Base-by-base conservation (phyloP, 2,113 vertebrate species). In the Pteropus alecto region DNA sequence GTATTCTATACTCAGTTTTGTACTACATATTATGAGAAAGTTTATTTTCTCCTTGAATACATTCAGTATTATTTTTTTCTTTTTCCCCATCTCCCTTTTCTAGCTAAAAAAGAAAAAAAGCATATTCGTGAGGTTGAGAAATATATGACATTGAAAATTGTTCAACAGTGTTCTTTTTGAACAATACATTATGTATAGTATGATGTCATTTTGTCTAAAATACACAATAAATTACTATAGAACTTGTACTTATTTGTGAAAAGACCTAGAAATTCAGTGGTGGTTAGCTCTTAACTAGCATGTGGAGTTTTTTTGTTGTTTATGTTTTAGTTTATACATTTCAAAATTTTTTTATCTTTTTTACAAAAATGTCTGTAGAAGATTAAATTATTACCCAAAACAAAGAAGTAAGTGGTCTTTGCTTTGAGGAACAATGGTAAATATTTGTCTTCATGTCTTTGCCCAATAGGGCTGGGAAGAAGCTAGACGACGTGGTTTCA, bases 391-490 rank as follows among this genome's bases (percentile, higher is more conserved):
- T 51, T 90, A 41, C 7, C 58, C 38, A 92, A 95, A 16, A 35
- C 33, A 87, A 90, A 63, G 13, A 13, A 38, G 19, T 87, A 51
- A 88, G 43, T 14, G 51, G 1, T 74, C 33, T 63, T 67, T 88
- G 71, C 43, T 78, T 22, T 61, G 5, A 11, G 11, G 12, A 91
- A 18, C 28, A 9, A 6, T 70, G 51, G 51, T 46, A 38, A 65
- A 54, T 81, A 46, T 15, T 77, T 79, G 81, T 81, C 15, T 89
- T 88, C 21, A 14, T 94, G 73, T 79, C 13, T 90, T 87, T 88
- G 46, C 33, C 92, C 87, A 28, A 28, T 71, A 99, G 99, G 99
- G 99, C 95, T 99, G 99, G 99, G 99, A 99, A 88, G 99, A 99
- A 84, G 99, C 99, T 0, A 99, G 99, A 38, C 97, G 97, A 0